Conservation (phyloP, 2,888 invertebrate species). For the Teleogryllus oceanicus region DNA sequence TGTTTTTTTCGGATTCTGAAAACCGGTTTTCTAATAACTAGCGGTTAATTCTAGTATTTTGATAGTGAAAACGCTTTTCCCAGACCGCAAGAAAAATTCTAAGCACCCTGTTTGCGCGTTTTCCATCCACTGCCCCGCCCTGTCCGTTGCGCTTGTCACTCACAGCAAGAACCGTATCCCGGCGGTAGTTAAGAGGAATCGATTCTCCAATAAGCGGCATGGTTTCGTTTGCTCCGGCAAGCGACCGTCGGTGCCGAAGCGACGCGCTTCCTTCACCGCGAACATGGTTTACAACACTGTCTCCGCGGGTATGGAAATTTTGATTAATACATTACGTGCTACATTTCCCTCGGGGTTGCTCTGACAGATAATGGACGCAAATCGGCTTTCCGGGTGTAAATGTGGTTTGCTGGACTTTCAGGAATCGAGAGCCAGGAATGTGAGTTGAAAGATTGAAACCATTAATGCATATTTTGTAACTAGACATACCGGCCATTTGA, state of each 20-base stretch:
- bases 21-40: no score
- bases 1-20: no score
- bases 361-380: not conserved
- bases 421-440: no score
- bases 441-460: no score
- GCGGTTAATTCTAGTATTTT: no score
- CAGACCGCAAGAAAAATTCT: no score
- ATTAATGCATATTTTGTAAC: no score
- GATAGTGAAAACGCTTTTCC: no score
- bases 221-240: not conserved
- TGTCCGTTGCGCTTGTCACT: not conserved
- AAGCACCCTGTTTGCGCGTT: not conserved
- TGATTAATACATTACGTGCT: not conserved
- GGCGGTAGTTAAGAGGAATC: slow-evolving; percentile 2
- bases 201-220: not conserved
- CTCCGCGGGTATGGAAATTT: slow-evolving; percentile 18
- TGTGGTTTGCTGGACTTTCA: no score
- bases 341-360: not conserved
- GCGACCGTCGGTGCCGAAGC: not conserved
- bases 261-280: not conserved
- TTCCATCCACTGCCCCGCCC: not conserved
- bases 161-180: not conserved
- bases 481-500: no score
- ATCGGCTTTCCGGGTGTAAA: not conserved
- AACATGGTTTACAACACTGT: not conserved